phyloP scores from a whole-genome alignment of 2,888 invertebrate species.

The Stenurella melanura region DNA sequence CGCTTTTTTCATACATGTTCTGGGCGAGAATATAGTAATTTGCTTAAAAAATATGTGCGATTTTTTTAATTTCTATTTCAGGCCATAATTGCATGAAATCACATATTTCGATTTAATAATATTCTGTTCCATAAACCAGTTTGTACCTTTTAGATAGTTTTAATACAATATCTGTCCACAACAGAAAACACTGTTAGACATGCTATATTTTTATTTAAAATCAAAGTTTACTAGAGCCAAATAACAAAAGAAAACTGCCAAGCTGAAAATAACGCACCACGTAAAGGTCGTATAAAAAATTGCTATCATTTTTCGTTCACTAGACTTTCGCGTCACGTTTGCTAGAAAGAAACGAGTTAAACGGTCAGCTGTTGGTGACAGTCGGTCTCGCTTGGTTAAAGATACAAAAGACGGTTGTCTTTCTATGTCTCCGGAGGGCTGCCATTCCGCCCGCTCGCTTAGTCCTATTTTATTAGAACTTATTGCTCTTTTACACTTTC shows the following conservation, averaged over 20 bases:
- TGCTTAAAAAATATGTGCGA: no score
- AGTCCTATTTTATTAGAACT: slow-evolving; percentile 25
- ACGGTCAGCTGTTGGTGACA: slow-evolving; percentile 67
- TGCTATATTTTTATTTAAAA: slow-evolving; percentile 12
- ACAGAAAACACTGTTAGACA: not conserved
- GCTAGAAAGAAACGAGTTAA: slow-evolving; percentile 65
- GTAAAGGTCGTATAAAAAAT: slow-evolving; percentile 65
- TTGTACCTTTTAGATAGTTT: not conserved
- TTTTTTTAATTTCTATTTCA: no score
- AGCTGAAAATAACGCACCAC: slow-evolving; percentile 30
- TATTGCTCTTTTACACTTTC: slow-evolving; percentile 23
- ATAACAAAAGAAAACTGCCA: slow-evolving; percentile 26
- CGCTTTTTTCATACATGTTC: no score
- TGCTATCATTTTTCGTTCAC: slow-evolving; percentile 54
- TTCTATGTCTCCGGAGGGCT: slow-evolving; percentile 18
- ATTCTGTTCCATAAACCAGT: not conserved
- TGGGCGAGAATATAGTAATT: no score
- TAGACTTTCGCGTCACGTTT: slow-evolving; percentile 63
- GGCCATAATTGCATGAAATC: no score
- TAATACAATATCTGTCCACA: not conserved
- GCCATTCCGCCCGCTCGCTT: slow-evolving; percentile 17
- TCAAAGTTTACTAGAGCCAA: slow-evolving; percentile 25
- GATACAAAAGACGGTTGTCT: slow-evolving; percentile 50
- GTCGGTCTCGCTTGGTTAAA: slow-evolving; percentile 56
- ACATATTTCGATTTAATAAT: no score